Conservation (phyloP, 2,888 invertebrate genomes). For the Hypercompe scribonia region DNA sequence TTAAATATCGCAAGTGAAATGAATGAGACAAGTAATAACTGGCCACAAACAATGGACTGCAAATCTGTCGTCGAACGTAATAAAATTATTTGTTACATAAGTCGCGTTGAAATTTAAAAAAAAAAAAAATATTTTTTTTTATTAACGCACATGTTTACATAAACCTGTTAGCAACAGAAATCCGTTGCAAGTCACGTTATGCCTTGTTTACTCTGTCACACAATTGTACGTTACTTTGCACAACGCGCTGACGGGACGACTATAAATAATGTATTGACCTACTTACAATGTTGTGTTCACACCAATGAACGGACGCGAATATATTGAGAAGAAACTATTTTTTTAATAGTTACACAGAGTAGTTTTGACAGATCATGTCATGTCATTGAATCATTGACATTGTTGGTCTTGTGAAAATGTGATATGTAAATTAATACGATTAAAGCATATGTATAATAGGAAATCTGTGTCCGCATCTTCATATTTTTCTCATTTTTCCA, state of each 20-base stretch:
- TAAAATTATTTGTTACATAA: background rate
- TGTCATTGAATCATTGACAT: constrained; percentile 10
- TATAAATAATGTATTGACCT: constrained; percentile 83
- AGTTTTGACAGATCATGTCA: constrained; percentile 22
- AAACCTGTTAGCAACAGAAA: constrained; percentile 9
- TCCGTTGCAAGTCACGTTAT: constrained; percentile 17
- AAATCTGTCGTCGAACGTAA: background rate
- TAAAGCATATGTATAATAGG: background rate
- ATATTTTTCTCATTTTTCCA: background rate
- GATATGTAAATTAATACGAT: background rate
- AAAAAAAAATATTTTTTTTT: background rate
- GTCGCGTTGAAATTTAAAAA: background rate
- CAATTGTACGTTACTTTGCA: constrained; percentile 51
- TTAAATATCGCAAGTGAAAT: background rate
- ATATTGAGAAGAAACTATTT: constrained; percentile 32
- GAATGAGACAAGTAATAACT: background rate
- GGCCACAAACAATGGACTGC: background rate
- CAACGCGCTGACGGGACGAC: constrained; percentile 62
- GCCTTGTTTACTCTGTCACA: constrained; percentile 48
- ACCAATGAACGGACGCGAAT: constrained; percentile 29
- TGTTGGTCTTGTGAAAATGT: constrained; percentile 3
- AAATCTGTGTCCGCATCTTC: no score
- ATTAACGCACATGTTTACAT: background rate
- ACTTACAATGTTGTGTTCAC: constrained; percentile 58
- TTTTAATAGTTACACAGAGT: constrained; percentile 11